Evolutionary conservation across 2,113 vertebrate genomes (phyloP).

Genomic region (Pungitius pungitius): DNA sequence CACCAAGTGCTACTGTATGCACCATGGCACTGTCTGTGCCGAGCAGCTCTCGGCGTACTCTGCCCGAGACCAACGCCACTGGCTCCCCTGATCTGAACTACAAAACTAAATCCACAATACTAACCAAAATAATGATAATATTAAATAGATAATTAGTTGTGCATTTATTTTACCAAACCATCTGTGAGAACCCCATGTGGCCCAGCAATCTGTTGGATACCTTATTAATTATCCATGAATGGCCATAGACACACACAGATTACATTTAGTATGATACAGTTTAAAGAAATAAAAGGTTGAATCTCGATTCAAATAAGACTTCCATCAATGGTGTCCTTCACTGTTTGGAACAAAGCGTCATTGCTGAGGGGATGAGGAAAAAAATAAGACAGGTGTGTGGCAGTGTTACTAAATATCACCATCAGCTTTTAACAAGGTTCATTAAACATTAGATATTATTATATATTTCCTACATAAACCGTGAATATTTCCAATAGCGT

Average conservation of each 20-base stretch:
- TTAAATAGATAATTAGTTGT: not conserved
- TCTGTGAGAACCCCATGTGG: not conserved
- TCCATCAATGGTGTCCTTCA: constrained; percentile 22
- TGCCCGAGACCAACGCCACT: constrained; percentile 30
- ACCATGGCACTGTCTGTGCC: constrained; percentile 65
- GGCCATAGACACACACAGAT: not conserved
- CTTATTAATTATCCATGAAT: constrained; percentile 13
- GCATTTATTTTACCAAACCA: not conserved
- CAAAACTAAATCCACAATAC: not conserved
- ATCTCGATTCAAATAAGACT: constrained; percentile 10
- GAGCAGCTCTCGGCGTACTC: constrained; percentile 54
- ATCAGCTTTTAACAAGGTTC: not conserved
- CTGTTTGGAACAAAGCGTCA: not conserved
- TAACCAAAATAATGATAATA: not conserved
- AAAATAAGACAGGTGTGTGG: not conserved
- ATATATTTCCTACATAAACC: not conserved
- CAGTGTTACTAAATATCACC: not conserved
- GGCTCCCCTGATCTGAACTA: constrained; percentile 17
- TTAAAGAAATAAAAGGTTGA: constrained; percentile 22
- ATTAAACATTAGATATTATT: not conserved
- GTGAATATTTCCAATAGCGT: not conserved
- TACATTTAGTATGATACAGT: constrained; percentile 8
- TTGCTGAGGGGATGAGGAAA: not conserved
- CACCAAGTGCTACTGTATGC: constrained; percentile 79
- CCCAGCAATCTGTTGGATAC: not conserved